A percentile compares a stretch with the other conserved stretches of the same genome.
Evolutionary conservation across 2,888 invertebrate species (phyloP).

Genomic region (Apamea crenata): DNA sequence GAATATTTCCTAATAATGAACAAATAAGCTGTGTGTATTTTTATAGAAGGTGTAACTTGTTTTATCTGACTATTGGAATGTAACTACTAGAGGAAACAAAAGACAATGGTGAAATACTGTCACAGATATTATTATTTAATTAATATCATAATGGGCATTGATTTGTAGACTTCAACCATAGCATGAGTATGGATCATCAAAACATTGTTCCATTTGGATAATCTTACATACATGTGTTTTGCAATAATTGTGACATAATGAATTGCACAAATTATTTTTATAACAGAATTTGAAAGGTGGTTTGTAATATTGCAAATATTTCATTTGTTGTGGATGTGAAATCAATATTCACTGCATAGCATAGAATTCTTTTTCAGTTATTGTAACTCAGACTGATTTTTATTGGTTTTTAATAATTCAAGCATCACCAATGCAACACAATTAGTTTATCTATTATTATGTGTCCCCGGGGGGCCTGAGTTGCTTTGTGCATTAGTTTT

Average conservation of each 20-base stretch:
- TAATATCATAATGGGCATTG: slow-evolving; percentile 50
- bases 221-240: slow-evolving; percentile 18
- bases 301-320: slow-evolving; percentile 1
- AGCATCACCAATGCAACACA: background rate
- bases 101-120: slow-evolving; percentile 73
- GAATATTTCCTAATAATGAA: slow-evolving; percentile 79
- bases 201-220: slow-evolving; percentile 5
- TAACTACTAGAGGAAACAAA: slow-evolving; percentile 70
- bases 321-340: background rate
- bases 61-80: slow-evolving; percentile 78
- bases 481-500: background rate
- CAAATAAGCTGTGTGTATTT: slow-evolving; percentile 81
- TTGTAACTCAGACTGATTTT: background rate
- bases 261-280: slow-evolving; percentile 24
- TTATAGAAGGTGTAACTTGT: slow-evolving; percentile 80
- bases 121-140: slow-evolving; percentile 62
- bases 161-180: slow-evolving; percentile 54
- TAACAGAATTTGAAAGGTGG: background rate
- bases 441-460: background rate
- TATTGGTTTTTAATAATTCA: slow-evolving; percentile 1
- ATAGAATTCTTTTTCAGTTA: background rate
- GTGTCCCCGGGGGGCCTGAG: background rate
- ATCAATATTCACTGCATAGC: background rate
- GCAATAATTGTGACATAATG: slow-evolving; percentile 1
- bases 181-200: slow-evolving; percentile 16